These are phyloP conservation scores for Aphyosemion australe DNA, from an alignment of 2,113 vertebrate genomes.

Conservation along the genomic window DNA sequence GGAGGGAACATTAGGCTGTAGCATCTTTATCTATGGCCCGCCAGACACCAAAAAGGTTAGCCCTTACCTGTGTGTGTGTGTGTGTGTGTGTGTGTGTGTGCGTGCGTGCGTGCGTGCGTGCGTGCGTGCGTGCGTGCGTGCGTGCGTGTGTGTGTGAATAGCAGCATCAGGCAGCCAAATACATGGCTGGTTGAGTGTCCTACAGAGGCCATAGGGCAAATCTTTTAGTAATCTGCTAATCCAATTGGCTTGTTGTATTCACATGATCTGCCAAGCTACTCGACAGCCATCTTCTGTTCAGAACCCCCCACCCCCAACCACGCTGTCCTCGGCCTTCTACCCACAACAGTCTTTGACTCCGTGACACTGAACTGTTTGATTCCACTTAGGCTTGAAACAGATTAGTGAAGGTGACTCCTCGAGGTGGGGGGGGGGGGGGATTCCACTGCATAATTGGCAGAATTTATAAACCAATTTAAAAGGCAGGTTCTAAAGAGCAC, in stretches of 20 bases:
- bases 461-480: conserved; percentile 80
- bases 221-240: conserved; percentile 80
- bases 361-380: conserved; percentile 63
- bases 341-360: conserved; percentile 53
- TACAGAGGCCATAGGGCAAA: conserved; percentile 73
- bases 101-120: neutral
- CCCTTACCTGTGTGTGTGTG: neutral
- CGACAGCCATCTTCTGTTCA: conserved; percentile 57
- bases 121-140: conserved; percentile 7
- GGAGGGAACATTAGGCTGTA: conserved; percentile 62
- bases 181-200: conserved; percentile 65
- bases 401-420: conserved; percentile 80
- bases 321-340: conserved; percentile 30
- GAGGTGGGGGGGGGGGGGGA: conserved; percentile 37
- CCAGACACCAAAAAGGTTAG: conserved; percentile 47
- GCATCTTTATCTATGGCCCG: conserved; percentile 58
- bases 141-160: conserved; percentile 4
- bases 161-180: conserved; percentile 60
- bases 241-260: conserved; percentile 76
- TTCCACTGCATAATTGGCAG: conserved; percentile 74
- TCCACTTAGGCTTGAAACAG: conserved; percentile 68
- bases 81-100: conserved; percentile 7
- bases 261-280: conserved; percentile 72
- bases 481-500: conserved; percentile 62
- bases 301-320: conserved; percentile 2